A percentile compares a stretch with the other conserved stretches of the same genome.
Conservation (phyloP, 2,113 vertebrate species). For the Glaucidium brasilianum region DNA sequence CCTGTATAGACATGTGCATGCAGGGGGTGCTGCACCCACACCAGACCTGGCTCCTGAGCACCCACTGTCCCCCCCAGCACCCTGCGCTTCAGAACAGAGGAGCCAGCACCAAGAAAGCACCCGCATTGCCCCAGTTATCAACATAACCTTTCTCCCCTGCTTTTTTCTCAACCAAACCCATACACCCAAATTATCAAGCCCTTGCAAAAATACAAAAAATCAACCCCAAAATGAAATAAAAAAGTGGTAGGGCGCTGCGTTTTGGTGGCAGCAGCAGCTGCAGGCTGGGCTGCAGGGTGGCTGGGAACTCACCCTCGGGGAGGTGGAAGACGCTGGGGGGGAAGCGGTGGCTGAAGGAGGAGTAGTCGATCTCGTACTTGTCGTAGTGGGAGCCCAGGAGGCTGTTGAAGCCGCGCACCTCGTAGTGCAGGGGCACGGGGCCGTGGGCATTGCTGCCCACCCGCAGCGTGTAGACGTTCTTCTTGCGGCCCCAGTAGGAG, state of each 20-base stretch:
- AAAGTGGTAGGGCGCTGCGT: neutral
- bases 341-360: slow-evolving; percentile 57
- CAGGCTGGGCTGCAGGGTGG: too few relatives aligned
- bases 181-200: neutral
- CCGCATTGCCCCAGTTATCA: neutral
- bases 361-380: slow-evolving; percentile 79
- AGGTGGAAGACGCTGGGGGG: slow-evolving; percentile 55
- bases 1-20: fast-evolving
- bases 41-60: neutral
- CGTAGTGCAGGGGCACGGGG: slow-evolving; percentile 70
- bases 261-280: fast-evolving
- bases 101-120: neutral
- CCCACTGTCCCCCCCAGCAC: neutral
- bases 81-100: fast-evolving
- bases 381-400: slow-evolving; percentile 81
- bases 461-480: slow-evolving; percentile 80
- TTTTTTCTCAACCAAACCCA: neutral
- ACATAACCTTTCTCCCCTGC: neutral
- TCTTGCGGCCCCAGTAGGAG: slow-evolving; percentile 69
- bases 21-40: neutral
- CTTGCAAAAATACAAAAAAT: neutral
- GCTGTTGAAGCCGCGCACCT: slow-evolving; percentile 79
- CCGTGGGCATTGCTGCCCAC: slow-evolving; percentile 41
- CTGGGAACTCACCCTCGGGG: slow-evolving; percentile 60
- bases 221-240: too few relatives aligned